phyloP scores from a whole-genome alignment of 2,888 invertebrate species.

The Brassicogethes aeneus region DNA sequence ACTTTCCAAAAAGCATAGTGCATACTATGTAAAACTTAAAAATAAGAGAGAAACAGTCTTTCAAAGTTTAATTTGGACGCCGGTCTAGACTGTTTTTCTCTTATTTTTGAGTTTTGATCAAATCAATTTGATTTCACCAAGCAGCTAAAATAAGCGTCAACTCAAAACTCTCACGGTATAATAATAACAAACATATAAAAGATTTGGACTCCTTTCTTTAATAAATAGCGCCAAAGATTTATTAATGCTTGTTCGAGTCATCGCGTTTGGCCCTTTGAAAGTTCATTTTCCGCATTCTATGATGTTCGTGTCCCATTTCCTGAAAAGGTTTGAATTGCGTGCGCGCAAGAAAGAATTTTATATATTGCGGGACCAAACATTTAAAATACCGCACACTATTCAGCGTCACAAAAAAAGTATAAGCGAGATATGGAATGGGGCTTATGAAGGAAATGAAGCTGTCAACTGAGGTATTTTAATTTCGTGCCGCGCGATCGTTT shows the following conservation, averaged over 20 bases:
- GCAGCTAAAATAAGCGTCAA: no score
- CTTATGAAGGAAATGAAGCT: constrained; percentile 16
- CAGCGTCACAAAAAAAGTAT: background rate
- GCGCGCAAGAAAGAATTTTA: constrained; percentile 14
- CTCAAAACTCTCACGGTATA: no score
- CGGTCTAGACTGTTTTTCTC: no score
- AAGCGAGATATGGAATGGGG: constrained; percentile 2
- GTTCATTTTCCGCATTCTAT: constrained; percentile 3
- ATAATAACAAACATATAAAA: no score
- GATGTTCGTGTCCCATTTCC: constrained; percentile 12
- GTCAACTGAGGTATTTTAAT: constrained; percentile 14
- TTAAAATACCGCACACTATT: constrained; percentile 1
- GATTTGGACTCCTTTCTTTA: no score
- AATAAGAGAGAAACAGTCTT: no score
- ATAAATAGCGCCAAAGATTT: no score
- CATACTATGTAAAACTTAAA: no score
- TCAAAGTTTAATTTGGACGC: no score
- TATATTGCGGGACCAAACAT: constrained; percentile 11
- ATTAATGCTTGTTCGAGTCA: constrained; percentile 1
- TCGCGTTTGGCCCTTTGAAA: background rate
- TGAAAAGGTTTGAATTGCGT: constrained; percentile 13
- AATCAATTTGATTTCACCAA: no score
- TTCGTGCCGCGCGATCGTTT: constrained; percentile 1
- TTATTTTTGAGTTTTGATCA: no score
- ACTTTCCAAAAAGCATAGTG: no score